Evolutionary conservation across 2,113 vertebrate genomes (phyloP), one percentile per base, ranked within the genome.

Genomic region (Grus americana): DNA sequence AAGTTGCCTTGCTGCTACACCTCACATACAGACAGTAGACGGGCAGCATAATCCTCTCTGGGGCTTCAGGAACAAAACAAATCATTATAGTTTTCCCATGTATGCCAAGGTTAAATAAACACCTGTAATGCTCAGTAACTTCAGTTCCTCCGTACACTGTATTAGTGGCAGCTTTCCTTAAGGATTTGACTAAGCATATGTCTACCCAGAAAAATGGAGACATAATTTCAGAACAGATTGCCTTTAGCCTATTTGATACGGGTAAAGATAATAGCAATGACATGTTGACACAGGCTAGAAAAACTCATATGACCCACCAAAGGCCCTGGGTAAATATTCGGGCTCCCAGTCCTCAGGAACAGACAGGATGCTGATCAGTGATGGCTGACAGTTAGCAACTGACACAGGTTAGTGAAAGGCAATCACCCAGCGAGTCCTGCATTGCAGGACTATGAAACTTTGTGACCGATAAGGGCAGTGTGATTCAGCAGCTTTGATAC

Each of bases 21-120:
- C 83, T 96, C 75, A 81, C 73, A 92, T 65, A 52, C 15, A 55
- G 74, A 59, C 46, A 93, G 63, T 34, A 90, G 79, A 81, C 18
- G 18, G 79, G 38, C 86, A 91, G 44, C 47, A 86, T 93, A 90
- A 90, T 96, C 68, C 70, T 90, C 87, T 81, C 57, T 47, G 54
- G 82, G 58, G 40, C 71, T 89, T 76, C 61, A 91, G 83, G 30
- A 91, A 82, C 79, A 83, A 52, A 94, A 63, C 49, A 88, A 94
- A 90, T 83, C 78, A 89, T 95, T 92, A 92, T 21, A 80, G 83
- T 80, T 97, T 91, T 73, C 57, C 59, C 36, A 70, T 73, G 87
- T 79, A 84, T 96, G 67, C 65, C 80, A 95, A 94, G 86, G 91
- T 97, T 95, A 95, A 86, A 79, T 44, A 95, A 97, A 95, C 38